These are phyloP conservation scores for Enteromius fasciolatus DNA, from an alignment of 2,797 vertebrate species.

Conservation along the genomic window DNA sequence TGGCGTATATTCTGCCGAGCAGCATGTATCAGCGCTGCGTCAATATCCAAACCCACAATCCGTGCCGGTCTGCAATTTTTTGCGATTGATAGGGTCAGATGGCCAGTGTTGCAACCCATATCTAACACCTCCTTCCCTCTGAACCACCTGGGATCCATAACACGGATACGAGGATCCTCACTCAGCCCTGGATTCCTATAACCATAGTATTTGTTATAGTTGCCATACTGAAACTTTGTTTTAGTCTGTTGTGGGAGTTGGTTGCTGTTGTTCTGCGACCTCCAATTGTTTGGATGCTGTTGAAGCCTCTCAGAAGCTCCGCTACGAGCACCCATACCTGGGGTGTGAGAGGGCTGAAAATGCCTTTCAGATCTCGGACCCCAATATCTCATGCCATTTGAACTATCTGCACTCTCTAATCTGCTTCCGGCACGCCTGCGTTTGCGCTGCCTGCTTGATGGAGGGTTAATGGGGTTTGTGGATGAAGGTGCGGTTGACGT, in stretches of 20 bases:
- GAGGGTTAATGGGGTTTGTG: constrained; percentile 60
- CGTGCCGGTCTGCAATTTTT: constrained; percentile 81
- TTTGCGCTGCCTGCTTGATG: constrained; percentile 76
- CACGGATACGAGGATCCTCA: constrained; percentile 82
- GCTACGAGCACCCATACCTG: constrained; percentile 60
- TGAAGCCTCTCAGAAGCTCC: constrained; percentile 56
- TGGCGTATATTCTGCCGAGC: constrained; percentile 92
- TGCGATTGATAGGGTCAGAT: constrained; percentile 89
- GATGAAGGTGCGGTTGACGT: not conserved
- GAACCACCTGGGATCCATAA: constrained; percentile 88
- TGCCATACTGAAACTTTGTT: constrained; percentile 90
- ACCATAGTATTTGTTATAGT: constrained; percentile 94
- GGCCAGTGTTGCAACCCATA: constrained; percentile 91
- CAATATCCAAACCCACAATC: constrained; percentile 91
- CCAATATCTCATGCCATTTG: constrained; percentile 60
- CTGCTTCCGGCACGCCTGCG: constrained; percentile 82
- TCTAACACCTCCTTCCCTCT: constrained; percentile 86
- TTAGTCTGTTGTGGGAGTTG: constrained; percentile 66
- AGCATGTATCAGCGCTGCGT: constrained; percentile 80
- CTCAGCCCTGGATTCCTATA: constrained; percentile 88
- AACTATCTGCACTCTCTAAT: constrained; percentile 68
- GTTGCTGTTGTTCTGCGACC: constrained; percentile 48
- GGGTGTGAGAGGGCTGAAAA: constrained; percentile 68
- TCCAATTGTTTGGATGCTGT: constrained; percentile 57
- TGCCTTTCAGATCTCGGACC: constrained; percentile 46